Evolutionary conservation across 2,888 invertebrate species (phyloP).

Genomic region (Platerodrilus igneus): DNA sequence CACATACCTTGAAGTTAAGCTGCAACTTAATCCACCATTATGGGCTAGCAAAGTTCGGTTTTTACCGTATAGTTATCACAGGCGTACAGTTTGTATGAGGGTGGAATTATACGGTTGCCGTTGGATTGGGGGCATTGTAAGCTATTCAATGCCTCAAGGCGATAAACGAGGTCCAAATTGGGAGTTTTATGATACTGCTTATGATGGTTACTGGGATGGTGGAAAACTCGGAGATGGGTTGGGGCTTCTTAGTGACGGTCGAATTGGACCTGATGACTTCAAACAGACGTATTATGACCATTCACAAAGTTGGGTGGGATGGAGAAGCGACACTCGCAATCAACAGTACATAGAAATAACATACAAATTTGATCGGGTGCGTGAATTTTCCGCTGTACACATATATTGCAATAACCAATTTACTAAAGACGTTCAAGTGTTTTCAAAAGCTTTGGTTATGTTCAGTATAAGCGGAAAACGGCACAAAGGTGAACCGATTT

Average conservation of each 20-base stretch:
- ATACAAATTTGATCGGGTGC: constrained; percentile 81
- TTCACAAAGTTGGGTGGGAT: constrained; percentile 84
- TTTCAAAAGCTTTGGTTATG: constrained; percentile 71
- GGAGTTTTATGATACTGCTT: constrained; percentile 78
- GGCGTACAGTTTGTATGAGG: constrained; percentile 85
- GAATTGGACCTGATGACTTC: constrained; percentile 71
- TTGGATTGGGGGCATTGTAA: constrained; percentile 78
- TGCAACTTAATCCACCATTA: constrained; percentile 73
- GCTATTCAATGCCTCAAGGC: constrained; percentile 86
- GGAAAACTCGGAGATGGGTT: constrained; percentile 71
- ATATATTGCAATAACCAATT: constrained; percentile 83
- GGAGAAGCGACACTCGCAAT: constrained; percentile 73
- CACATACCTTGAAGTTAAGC: constrained; percentile 77
- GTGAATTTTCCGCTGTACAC: constrained; percentile 79
- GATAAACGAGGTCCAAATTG: constrained; percentile 74
- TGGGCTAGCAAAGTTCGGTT: constrained; percentile 83
- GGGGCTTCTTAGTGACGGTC: constrained; percentile 81
- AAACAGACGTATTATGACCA: constrained; percentile 56
- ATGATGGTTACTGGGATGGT: constrained; percentile 80
- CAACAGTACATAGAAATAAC: constrained; percentile 61
- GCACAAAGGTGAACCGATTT: constrained; percentile 73
- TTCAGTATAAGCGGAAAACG: constrained; percentile 78
- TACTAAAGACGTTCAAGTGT: constrained; percentile 79
- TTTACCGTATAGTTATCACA: constrained; percentile 77
- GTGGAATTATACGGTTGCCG: constrained; percentile 86